Conservation (phyloP, 2,888 invertebrate genomes). For the Branchellion lobata region DNA sequence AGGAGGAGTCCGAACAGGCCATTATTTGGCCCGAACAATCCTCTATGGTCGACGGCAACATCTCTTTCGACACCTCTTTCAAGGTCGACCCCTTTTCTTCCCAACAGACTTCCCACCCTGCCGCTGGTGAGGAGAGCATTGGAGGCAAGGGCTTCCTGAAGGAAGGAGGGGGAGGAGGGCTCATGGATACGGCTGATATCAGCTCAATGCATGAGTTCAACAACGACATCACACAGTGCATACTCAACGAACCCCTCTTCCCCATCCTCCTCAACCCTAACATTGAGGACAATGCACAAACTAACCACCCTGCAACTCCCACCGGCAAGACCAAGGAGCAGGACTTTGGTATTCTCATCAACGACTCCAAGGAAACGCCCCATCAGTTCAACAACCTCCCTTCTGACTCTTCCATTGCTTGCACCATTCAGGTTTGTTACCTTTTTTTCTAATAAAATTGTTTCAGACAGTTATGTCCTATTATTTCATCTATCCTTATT, state of each 20-base stretch:
- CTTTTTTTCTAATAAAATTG: background rate
- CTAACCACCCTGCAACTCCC: background rate
- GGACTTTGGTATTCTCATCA: background rate
- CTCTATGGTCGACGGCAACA: background rate
- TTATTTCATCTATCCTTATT: too few species aligned
- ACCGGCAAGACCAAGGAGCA: background rate
- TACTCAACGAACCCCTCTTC: conserved; percentile 12
- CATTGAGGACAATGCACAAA: background rate
- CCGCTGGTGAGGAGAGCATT: background rate
- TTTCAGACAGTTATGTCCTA: background rate
- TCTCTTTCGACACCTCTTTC: background rate
- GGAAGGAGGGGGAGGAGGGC: background rate
- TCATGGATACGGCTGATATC: background rate
- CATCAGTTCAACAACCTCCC: background rate
- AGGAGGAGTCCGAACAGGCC: background rate
- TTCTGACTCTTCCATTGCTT: background rate
- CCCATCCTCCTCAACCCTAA: background rate
- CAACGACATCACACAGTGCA: conserved; percentile 31
- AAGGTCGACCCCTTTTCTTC: background rate
- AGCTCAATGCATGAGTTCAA: conserved; percentile 18
- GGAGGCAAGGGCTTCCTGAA: background rate
- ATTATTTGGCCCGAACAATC: background rate
- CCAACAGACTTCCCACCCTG: too few species aligned
- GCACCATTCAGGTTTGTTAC: conserved; percentile 2
- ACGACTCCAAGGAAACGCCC: background rate